Evolutionary conservation across 2,888 invertebrate genomes (phyloP), one percentile per base, ranked within the genome.

Genomic region (Selenia dentaria): DNA sequence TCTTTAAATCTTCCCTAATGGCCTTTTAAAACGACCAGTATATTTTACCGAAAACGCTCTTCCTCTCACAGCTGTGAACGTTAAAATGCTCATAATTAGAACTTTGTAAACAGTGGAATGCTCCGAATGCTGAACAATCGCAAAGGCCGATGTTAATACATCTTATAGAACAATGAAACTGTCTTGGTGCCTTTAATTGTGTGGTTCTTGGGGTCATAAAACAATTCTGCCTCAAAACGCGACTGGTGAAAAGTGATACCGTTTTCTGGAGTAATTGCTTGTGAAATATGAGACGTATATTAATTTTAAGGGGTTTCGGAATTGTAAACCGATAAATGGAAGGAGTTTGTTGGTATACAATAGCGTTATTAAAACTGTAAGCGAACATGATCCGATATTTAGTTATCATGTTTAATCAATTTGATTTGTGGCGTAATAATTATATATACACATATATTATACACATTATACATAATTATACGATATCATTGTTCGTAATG

Each of bases 1-100:
- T 79, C 81, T 79, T 80, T 83, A 84, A 83, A 84, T 84, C 83
- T 83, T 80, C 79, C 57, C 73, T 83, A 83, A 84, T 83, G 80
- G 78, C 71, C 82, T 79, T 82, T 81, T 83, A 80, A 83, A 84
- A 78, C 74, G 75, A 60, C 74, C 78, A 71, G 78, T 82, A 80
- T 78, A 81, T 83, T 77, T 16, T 70, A 44, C 54, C 60, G 64
- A 59, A 70, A 82, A 77, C 67, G 68, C 62, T 70, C 61, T 65
- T 70, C 70, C 69, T 65, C 69, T 66, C 58, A 58, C 59, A 54
- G 54, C 54, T 60, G 63, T 64, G 66, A 64, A 69, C 71, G 67
- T 72, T 75, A 67, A 75, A 79, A 76, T 76, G 70, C 76, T 74
- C 67, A 70, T 67, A 73, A 70, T 70, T 72, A 70, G 60, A 68